These are phyloP conservation scores for Desoria tigrina DNA, from an alignment of 2,888 invertebrate genomes.

Conservation along the genomic window DNA sequence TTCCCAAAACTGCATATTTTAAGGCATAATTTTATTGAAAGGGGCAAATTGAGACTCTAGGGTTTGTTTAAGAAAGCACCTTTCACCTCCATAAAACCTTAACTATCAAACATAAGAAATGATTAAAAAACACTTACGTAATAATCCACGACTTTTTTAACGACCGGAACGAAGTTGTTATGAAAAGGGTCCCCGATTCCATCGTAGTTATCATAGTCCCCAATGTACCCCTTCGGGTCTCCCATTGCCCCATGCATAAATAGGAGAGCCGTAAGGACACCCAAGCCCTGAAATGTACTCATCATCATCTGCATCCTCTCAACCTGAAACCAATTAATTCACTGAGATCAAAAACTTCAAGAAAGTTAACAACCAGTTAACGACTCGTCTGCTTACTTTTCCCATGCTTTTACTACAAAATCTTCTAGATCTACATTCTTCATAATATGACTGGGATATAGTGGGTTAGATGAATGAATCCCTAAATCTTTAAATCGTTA, in stretches of 20 bases:
- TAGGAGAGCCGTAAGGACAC: conserved; percentile 34
- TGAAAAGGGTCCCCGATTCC: conserved; percentile 24
- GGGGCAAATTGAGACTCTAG: conserved; percentile 6
- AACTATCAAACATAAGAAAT: neutral
- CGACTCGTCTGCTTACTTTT: neutral
- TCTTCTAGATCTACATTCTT: too few species aligned
- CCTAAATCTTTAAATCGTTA: too few species aligned
- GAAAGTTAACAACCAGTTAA: neutral
- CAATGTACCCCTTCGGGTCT: conserved; percentile 30
- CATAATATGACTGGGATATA: too few species aligned
- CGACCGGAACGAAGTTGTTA: conserved; percentile 41
- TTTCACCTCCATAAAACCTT: neutral
- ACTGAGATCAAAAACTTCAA: neutral
- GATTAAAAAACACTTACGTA: conserved; percentile 39
- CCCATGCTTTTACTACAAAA: too few species aligned
- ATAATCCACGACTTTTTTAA: conserved; percentile 50
- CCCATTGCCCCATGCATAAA: conserved; percentile 31
- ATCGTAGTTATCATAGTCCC: conserved; percentile 40
- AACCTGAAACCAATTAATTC: neutral
- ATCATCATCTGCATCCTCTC: neutral
- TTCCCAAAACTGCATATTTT: too few species aligned
- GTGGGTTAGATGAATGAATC: too few species aligned
- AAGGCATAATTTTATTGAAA: neutral
- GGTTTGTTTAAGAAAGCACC: neutral
- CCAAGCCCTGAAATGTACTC: conserved; percentile 18